These are phyloP conservation scores for Microplitis mediator DNA, from an alignment of 1,140 invertebrate genomes.

Conservation along the genomic window DNA sequence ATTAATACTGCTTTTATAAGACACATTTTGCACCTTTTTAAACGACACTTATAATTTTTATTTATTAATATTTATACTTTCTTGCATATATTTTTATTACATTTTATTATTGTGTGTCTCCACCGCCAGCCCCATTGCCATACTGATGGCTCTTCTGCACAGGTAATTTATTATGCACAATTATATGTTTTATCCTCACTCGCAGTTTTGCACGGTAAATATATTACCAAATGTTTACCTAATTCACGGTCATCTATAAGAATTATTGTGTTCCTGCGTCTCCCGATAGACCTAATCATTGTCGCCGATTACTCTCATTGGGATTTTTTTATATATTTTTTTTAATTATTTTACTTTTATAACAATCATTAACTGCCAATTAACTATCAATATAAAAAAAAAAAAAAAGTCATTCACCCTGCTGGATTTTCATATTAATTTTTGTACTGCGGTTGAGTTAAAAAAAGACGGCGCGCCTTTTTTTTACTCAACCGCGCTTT, in stretches of 20 bases:
- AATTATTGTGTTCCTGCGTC: slow-evolving; percentile 14
- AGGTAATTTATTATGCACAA: slow-evolving; percentile 74
- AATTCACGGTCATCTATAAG: slow-evolving; percentile 19
- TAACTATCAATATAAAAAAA: neutral
- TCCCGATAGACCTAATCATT: slow-evolving; percentile 9
- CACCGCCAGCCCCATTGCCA: slow-evolving; percentile 81
- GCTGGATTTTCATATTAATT: neutral
- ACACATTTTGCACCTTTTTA: slow-evolving; percentile 12
- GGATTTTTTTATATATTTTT: slow-evolving; percentile 4
- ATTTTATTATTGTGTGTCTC: slow-evolving; percentile 62
- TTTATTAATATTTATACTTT: slow-evolving; percentile 51
- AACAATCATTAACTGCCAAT: neutral
- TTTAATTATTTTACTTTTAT: neutral
- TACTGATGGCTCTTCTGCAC: slow-evolving; percentile 82
- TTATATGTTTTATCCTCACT: slow-evolving; percentile 57
- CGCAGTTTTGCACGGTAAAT: slow-evolving; percentile 57
- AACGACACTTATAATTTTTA: slow-evolving; percentile 34
- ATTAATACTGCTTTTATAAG: neutral
- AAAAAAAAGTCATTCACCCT: neutral
- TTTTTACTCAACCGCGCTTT: neutral
- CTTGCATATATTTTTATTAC: slow-evolving; percentile 61
- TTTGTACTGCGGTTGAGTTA: neutral
- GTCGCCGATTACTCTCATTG: slow-evolving; percentile 7
- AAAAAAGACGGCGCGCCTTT: neutral
- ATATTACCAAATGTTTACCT: slow-evolving; percentile 14